phyloP scores from a whole-genome alignment of 2,888 invertebrate genomes.

The Pseudococcus jackbeardsleyi region DNA sequence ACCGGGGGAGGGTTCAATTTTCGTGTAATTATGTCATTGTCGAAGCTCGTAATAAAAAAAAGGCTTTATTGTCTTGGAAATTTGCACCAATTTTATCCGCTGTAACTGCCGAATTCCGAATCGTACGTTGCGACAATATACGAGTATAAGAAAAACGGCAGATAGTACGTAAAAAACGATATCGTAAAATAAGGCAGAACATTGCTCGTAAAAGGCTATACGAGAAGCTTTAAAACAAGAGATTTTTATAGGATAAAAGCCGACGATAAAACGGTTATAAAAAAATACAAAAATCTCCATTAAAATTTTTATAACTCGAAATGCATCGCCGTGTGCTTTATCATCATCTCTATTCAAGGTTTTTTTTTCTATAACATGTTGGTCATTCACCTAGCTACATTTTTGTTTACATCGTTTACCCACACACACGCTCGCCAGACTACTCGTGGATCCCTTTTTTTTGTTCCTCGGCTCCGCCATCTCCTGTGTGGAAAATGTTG shows the following conservation, averaged over 20 bases:
- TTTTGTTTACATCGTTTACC: conserved; percentile 2
- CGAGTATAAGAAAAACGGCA: background rate
- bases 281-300: conserved; percentile 28
- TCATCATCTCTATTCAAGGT: conserved; percentile 40
- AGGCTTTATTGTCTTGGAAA: background rate
- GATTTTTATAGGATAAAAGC: conserved; percentile 43
- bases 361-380: background rate
- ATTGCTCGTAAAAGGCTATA: conserved; percentile 31
- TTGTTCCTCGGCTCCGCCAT: background rate
- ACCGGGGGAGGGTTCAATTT: background rate
- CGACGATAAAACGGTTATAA: conserved; percentile 51
- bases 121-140: conserved; percentile 18
- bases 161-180: background rate
- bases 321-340: background rate
- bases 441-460: background rate
- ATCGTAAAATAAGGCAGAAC: conserved; percentile 17
- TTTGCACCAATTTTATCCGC: conserved; percentile 9
- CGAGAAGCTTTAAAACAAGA: conserved; percentile 30
- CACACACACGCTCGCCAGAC: background rate
- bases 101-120: conserved; percentile 12
- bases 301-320: conserved; percentile 51
- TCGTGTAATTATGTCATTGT: background rate
- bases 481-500: background rate
- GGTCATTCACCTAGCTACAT: conserved; percentile 40
- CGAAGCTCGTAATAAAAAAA: conserved; percentile 1